Base-by-base conservation (phyloP, 2,113 vertebrate species). In the Furnarius figulus region DNA sequence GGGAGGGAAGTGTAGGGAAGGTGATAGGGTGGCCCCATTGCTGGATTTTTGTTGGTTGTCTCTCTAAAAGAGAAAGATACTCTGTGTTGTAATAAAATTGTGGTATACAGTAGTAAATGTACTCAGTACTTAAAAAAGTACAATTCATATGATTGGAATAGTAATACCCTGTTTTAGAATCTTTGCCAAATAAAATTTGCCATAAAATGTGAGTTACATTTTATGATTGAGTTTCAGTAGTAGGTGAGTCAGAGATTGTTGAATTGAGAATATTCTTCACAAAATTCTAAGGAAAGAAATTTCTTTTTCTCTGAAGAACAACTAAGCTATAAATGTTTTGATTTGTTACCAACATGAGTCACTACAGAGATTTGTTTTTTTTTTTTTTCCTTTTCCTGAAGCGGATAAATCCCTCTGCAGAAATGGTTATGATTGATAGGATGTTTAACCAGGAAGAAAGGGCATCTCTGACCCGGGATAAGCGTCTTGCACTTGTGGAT, bases 381-480 rank as follows among this genome's bases (percentile, higher is more conserved):
- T 37, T 16, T 4, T 65, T 85, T 73, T 62, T 9, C 37, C 14
- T 87, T 72, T 55, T 37, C 22, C 58, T 79, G 17, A 94, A 98
- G 99, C 98, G 98, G 75, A 98, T 98, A 91, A 99, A 98, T 93
- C 99, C 99, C 27, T 99, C 99, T 35, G 99, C 99, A 47, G 99
- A 99, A 97, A 99, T 99, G 98, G 99, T 99, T 89, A 99, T 99
- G 99, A 99, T 99, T 39, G 99, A 99, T 84, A 98, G 99, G 90
- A 99, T 99, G 96, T 99, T 99, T 97, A 99, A 99, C 98, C 99
- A 99, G 91, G 99, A 99, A 83, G 99, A 99, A 94, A 98, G 99
- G 87, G 98, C 98, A 47, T 98, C 98, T 93, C 97, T 99, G 92
- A 99, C 99, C 20, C 98, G 99, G 79, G 99, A 99, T 98, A 99